Conservation (phyloP, 2,888 invertebrate species). For the Synanthedon andrenaeformis region DNA sequence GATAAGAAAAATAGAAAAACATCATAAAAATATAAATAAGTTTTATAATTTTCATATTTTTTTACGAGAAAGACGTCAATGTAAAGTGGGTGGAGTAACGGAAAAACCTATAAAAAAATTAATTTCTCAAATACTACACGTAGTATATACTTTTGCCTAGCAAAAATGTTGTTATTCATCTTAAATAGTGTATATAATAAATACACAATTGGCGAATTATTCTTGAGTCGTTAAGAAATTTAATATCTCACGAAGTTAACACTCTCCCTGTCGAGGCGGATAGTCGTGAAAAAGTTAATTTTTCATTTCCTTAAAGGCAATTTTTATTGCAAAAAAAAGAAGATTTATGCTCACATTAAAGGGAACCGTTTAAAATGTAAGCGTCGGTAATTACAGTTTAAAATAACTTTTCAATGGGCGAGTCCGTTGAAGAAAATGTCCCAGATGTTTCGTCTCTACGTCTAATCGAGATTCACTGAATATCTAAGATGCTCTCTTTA, state of each 20-base stretch:
- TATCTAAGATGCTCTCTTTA: not conserved
- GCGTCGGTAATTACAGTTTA: conserved; percentile 6
- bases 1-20: conserved; percentile 1
- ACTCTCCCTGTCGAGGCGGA: conserved; percentile 23
- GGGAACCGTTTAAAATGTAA: conserved; percentile 11
- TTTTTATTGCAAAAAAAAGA: conserved; percentile 14
- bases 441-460: conserved; percentile 6
- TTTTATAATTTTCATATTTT: not conserved
- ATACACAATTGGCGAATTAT: conserved; percentile 14
- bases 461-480: conserved; percentile 2
- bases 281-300: conserved; percentile 33
- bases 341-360: conserved; percentile 12
- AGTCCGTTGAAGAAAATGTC: conserved; percentile 8
- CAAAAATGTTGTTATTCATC: too few relatives aligned
- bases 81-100: too few relatives aligned
- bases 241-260: conserved; percentile 24
- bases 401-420: conserved; percentile 11
- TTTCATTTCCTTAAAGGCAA: conserved; percentile 22
- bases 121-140: too few relatives aligned
- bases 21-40: not conserved
- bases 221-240: conserved; percentile 26
- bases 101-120: too few relatives aligned
- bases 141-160: too few relatives aligned
- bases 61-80: not conserved
- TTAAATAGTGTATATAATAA: too few relatives aligned